phyloP scores from a whole-genome alignment of 2,888 invertebrate genomes.

The Lycia hirtaria region DNA sequence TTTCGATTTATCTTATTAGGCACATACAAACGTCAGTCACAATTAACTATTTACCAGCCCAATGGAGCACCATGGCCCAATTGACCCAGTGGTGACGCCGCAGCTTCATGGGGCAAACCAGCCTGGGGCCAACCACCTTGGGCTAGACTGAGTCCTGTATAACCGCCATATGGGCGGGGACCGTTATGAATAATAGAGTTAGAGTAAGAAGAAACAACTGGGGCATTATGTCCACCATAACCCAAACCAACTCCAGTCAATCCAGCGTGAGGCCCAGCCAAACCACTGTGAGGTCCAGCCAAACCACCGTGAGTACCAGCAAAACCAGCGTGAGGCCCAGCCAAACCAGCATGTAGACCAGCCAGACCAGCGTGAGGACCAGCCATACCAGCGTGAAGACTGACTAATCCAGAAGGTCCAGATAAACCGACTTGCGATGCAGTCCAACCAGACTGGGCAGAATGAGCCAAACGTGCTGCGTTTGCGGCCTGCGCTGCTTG shows the following conservation, averaged over 20 bases:
- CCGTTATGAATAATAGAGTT: slow-evolving; percentile 40
- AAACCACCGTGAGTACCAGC: slow-evolving; percentile 31
- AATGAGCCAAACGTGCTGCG: slow-evolving; percentile 37
- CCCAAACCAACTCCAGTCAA: slow-evolving; percentile 22
- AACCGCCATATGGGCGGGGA: slow-evolving; percentile 38
- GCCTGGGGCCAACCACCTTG: slow-evolving; percentile 35
- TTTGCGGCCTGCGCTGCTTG: slow-evolving; percentile 32
- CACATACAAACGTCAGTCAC: slow-evolving; percentile 34
- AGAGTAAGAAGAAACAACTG: slow-evolving; percentile 41
- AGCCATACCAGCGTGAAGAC: slow-evolving; percentile 30
- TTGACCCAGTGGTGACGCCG: slow-evolving; percentile 33
- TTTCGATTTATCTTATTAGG: slow-evolving; percentile 17
- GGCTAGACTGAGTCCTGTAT: slow-evolving; percentile 28
- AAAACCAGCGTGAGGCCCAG: slow-evolving; percentile 12
- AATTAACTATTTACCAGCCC: slow-evolving; percentile 39
- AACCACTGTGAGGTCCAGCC: slow-evolving; percentile 28
- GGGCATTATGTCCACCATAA: slow-evolving; percentile 29
- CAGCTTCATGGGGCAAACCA: slow-evolving; percentile 27
- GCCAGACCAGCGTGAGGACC: slow-evolving; percentile 2
- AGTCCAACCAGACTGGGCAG: slow-evolving; percentile 31
- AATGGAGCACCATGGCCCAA: slow-evolving; percentile 27
- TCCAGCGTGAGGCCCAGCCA: slow-evolving; percentile 16
- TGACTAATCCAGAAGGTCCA: slow-evolving; percentile 26
- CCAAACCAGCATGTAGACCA: slow-evolving; percentile 25
- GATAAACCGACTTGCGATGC: slow-evolving; percentile 24